phyloP scores from a whole-genome alignment of 2,113 vertebrate species.

The Chionis minor region DNA sequence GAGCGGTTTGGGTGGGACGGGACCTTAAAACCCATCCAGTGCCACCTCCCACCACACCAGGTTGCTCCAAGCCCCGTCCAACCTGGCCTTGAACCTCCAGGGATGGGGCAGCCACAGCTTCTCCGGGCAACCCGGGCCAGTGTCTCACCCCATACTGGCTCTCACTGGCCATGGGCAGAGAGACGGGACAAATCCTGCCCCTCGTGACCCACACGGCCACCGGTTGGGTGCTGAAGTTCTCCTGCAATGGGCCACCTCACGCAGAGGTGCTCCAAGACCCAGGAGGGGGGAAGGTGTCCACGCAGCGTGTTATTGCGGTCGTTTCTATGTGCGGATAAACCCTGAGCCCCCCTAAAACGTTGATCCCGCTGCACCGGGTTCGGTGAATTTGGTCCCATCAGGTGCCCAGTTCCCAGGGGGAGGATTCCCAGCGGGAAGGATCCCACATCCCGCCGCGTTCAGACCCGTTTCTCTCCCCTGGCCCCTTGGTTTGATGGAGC shows the following conservation, averaged over 20 bases:
- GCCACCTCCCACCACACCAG: neutral
- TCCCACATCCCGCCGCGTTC: fast-evolving
- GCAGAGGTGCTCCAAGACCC: neutral
- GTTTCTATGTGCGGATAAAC: neutral
- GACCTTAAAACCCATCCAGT: neutral
- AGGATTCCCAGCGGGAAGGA: fast-evolving
- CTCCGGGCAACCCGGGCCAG: neutral
- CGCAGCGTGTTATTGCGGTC: fast-evolving
- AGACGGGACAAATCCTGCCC: neutral
- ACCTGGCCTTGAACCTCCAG: neutral
- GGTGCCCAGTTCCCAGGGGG: neutral
- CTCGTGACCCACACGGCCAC: no score
- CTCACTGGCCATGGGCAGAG: fast-evolving
- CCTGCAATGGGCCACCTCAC: neutral
- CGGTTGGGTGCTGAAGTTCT: neutral
- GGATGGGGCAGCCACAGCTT: neutral
- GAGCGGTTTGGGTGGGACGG: neutral
- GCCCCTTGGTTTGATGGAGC: neutral
- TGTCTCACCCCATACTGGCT: neutral
- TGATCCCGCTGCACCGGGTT: neutral
- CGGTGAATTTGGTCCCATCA: neutral
- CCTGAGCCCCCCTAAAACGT: neutral
- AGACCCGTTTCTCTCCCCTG: neutral
- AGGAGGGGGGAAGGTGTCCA: neutral
- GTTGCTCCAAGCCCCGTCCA: neutral